Evolutionary conservation across 1,140 invertebrate species (phyloP).

Genomic region (Theocolax elegans): DNA sequence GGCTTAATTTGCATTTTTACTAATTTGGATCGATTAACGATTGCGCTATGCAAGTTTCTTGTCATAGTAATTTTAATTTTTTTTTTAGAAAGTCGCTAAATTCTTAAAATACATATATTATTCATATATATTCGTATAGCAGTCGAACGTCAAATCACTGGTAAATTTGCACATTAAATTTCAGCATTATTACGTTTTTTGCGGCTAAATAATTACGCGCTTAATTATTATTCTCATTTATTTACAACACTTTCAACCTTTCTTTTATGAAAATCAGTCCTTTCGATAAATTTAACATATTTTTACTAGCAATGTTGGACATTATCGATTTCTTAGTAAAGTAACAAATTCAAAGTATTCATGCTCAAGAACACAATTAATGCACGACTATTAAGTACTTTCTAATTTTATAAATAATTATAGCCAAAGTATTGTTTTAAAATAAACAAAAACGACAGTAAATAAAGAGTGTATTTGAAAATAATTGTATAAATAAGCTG

Average conservation of each 20-base stretch:
- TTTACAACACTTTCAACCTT: slow-evolving; percentile 17
- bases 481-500: too few species aligned
- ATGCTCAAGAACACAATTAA: too few species aligned
- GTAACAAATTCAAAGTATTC: too few species aligned
- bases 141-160: slow-evolving; percentile 6
- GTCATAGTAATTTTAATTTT: slow-evolving; percentile 14
- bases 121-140: slow-evolving; percentile 5
- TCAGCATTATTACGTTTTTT: not conserved
- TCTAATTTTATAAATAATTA: too few species aligned
- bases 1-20: not conserved
- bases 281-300: slow-evolving; percentile 12
- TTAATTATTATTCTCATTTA: not conserved
- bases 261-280: slow-evolving; percentile 22
- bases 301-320: not conserved
- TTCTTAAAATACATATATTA: slow-evolving; percentile 12
- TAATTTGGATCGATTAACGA: slow-evolving; percentile 5
- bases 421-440: too few species aligned
- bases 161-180: slow-evolving; percentile 19
- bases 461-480: too few species aligned
- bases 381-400: too few species aligned
- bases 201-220: not conserved
- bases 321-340: not conserved
- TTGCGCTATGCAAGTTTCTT: not conserved
- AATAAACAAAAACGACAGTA: slow-evolving; percentile 1
- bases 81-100: not conserved